Evolutionary conservation across 2,888 invertebrate genomes (phyloP).

Genomic region (Myathropa florea): DNA sequence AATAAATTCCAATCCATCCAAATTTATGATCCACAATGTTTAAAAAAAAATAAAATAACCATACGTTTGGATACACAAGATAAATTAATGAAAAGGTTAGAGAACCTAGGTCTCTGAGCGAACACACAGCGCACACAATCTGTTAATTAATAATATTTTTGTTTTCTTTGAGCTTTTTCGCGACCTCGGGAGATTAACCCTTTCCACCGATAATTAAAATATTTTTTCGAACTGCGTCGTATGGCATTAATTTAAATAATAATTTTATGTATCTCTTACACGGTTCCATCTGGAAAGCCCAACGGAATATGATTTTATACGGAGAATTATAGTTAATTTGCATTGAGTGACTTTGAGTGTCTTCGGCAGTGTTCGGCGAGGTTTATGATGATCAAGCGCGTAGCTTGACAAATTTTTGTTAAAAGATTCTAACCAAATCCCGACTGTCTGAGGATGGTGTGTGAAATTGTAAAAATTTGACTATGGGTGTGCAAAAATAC

Average conservation of each 20-base stretch:
- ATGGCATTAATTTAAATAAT: constrained; percentile 33
- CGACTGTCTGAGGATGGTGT: not conserved
- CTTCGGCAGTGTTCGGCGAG: not conserved
- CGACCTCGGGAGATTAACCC: constrained; percentile 40
- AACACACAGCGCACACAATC: not conserved
- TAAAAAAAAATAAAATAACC: constrained; percentile 13
- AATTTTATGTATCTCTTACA: not conserved
- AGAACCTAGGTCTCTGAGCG: constrained; percentile 21
- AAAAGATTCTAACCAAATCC: too few relatives aligned
- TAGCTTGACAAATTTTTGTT: too few relatives aligned
- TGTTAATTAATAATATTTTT: constrained; percentile 8
- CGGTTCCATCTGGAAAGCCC: constrained; percentile 8
- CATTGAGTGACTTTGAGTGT: not conserved
- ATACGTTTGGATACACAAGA: not conserved
- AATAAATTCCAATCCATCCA: constrained; percentile 41
- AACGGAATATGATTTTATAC: constrained; percentile 10
- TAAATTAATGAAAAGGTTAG: constrained; percentile 25
- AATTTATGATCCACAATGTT: constrained; percentile 37
- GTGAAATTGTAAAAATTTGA: not conserved
- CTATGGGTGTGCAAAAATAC: not conserved
- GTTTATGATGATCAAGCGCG: too few relatives aligned
- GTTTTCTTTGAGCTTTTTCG: not conserved
- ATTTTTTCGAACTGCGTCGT: constrained; percentile 5
- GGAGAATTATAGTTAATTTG: constrained; percentile 32
- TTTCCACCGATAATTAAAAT: constrained; percentile 35